Evolutionary conservation across 2,797 vertebrate genomes (phyloP), one percentile per base, ranked within the genome.

Genomic region (Erethizon dorsatum): DNA sequence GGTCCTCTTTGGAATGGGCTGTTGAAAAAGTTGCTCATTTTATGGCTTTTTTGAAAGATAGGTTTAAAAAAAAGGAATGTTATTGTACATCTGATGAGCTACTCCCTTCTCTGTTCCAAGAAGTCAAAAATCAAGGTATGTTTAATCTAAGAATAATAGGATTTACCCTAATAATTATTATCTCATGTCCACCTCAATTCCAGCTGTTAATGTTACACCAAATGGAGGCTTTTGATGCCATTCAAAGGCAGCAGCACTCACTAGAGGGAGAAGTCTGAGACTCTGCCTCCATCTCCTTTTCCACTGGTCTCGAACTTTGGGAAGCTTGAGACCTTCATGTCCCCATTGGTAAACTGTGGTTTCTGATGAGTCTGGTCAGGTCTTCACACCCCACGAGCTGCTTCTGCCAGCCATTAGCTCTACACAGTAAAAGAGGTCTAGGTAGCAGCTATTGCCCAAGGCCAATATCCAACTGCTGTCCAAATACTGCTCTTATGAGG

Each of bases 31-130:
- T 15, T 65, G 41, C 33, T 18, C 33, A 95, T 97, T 97, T 97
- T 97, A 97, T 97, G 94, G 69, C 1, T 79, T 45, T 90, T 61
- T 73, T 94, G 78, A 97, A 96, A 97, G 33, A 95, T 75, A 65
- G 54, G 20, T 97, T 97, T 97, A 96, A 95, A 95, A 95, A 95
- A 96, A 33, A 4, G 10, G 33, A 84, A 63, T 31, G 88, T 33
- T 97, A 12, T 95, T 97, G 33, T 41, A 17, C 56, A 59, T 90
- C 87, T 83, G 33, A 93, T 65, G 95, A 87, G 77, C 28, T 89
- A 0, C 22, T 86, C 4, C 97, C 8, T 97, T 8, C 95, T 95
- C 41, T 92, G 5, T 52, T 92, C n/a, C 63, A 92, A 90, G 15
- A 96, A 88, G 11, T 2, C 88, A 73, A 91, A 67, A 91, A 65